Evolutionary conservation across 23 tunicate species (phyloP).

Genomic region (Aplidium turbinatum): DNA sequence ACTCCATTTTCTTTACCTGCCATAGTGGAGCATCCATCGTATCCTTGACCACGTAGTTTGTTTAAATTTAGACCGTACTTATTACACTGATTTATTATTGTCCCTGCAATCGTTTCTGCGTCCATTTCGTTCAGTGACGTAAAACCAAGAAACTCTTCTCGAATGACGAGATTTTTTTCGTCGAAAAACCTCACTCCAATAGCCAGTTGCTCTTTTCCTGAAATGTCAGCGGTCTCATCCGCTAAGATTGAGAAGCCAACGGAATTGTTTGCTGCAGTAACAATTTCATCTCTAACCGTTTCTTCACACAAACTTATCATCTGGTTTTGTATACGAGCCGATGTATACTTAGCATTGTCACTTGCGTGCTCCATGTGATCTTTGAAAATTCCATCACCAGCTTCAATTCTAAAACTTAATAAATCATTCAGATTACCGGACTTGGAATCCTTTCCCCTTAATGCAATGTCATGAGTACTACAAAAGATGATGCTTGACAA

Average conservation of each 20-base stretch:
- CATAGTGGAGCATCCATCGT: slow-evolving; percentile 19
- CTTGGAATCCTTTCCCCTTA: slow-evolving; percentile 1
- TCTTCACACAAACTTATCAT: slow-evolving; percentile 4
- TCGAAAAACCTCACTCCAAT: slow-evolving; percentile 6
- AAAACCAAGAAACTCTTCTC: not conserved
- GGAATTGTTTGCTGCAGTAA: slow-evolving; percentile 11
- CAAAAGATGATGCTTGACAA: slow-evolving; percentile 9
- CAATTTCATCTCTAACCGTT: not conserved
- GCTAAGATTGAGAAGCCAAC: slow-evolving; percentile 24
- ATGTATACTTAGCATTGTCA: slow-evolving; percentile 15
- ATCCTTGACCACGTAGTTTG: slow-evolving; percentile 26
- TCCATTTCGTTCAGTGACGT: not conserved
- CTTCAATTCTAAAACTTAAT: slow-evolving; percentile 18
- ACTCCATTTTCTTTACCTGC: too few species aligned
- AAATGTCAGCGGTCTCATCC: slow-evolving; percentile 12
- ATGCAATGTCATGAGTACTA: slow-evolving; percentile 10
- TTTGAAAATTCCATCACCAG: slow-evolving; percentile 13
- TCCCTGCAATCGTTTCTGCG: slow-evolving; percentile 5
- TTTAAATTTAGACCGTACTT: slow-evolving; percentile 17
- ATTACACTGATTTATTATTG: slow-evolving; percentile 4
- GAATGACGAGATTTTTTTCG: not conserved
- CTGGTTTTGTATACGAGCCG: slow-evolving; percentile 4
- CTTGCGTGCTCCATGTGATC: slow-evolving; percentile 15
- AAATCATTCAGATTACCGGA: slow-evolving; percentile 21
- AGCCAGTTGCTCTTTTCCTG: slow-evolving; percentile 9